phyloP scores from a whole-genome alignment of 2,113 vertebrate genomes.

The Sinosuthora webbiana region DNA sequence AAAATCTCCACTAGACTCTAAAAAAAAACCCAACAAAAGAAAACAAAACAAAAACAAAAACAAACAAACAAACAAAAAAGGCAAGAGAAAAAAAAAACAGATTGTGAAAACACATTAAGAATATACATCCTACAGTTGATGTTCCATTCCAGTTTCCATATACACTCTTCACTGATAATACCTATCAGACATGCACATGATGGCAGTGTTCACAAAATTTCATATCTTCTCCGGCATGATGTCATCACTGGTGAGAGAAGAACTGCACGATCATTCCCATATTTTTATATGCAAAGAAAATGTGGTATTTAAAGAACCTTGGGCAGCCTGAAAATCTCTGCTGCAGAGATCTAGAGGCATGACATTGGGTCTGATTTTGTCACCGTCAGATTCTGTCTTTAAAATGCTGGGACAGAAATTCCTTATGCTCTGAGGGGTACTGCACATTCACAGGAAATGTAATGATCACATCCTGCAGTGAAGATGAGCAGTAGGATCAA shows the following conservation, averaged over 20 bases:
- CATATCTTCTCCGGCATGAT: neutral
- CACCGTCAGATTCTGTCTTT: neutral
- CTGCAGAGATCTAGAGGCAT: neutral
- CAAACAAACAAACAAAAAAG: too few relatives aligned
- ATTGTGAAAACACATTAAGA: neutral
- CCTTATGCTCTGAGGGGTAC: neutral
- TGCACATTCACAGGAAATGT: neutral
- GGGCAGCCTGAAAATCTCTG: neutral
- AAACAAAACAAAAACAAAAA: neutral
- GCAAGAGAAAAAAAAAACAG: neutral
- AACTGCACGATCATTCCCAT: neutral
- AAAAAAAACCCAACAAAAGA: fast-evolving
- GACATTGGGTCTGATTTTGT: neutral
- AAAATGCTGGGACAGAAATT: neutral
- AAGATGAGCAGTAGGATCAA: neutral
- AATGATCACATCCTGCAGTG: neutral
- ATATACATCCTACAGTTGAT: neutral
- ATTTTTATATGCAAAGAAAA: neutral
- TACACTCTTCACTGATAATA: neutral
- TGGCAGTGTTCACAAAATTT: neutral
- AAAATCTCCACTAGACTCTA: neutral
- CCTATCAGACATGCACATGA: neutral
- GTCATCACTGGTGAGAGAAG: neutral
- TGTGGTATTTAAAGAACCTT: neutral
- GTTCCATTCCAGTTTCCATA: neutral